Evolutionary conservation across 1,140 invertebrate species (phyloP).

Genomic region (Latrodectus geometricus): DNA sequence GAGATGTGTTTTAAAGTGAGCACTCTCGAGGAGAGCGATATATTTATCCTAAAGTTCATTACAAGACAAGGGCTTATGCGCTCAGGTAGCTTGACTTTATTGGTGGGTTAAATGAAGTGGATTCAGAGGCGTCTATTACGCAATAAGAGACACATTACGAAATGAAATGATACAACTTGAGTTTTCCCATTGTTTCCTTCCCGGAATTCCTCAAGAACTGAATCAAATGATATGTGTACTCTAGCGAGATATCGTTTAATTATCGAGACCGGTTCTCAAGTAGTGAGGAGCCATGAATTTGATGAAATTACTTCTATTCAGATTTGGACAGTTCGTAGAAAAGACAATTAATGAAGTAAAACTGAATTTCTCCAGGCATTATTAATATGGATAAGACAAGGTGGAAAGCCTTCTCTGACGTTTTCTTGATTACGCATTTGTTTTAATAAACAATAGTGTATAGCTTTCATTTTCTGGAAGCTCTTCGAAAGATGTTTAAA

Average conservation of each 20-base stretch:
- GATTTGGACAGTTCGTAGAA: slow-evolving; percentile 25
- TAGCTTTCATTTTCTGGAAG: slow-evolving; percentile 28
- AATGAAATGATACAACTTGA: slow-evolving; percentile 25
- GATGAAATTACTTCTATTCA: slow-evolving; percentile 49
- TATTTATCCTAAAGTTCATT: slow-evolving; percentile 34
- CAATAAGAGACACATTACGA: slow-evolving; percentile 28
- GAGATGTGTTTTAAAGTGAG: background rate
- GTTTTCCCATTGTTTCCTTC: slow-evolving; percentile 16
- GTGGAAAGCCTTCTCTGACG: slow-evolving; percentile 9
- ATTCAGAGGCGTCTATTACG: slow-evolving; percentile 17
- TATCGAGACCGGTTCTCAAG: slow-evolving; percentile 34
- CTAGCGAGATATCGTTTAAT: slow-evolving; percentile 31
- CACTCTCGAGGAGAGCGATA: background rate
- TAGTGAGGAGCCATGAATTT: slow-evolving; percentile 43
- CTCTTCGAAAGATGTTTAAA: slow-evolving; percentile 16
- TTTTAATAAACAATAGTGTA: slow-evolving; percentile 37
- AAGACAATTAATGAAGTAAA: slow-evolving; percentile 57
- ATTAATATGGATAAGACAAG: slow-evolving; percentile 30
- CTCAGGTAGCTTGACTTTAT: slow-evolving; percentile 33
- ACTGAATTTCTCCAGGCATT: slow-evolving; percentile 35
- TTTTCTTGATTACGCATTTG: slow-evolving; percentile 51
- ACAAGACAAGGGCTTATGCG: background rate
- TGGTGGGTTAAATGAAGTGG: slow-evolving; percentile 32
- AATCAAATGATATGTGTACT: background rate
- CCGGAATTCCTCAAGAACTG: background rate